phyloP scores from a whole-genome alignment of 2,888 invertebrate species.

The Atethmia centrago region DNA sequence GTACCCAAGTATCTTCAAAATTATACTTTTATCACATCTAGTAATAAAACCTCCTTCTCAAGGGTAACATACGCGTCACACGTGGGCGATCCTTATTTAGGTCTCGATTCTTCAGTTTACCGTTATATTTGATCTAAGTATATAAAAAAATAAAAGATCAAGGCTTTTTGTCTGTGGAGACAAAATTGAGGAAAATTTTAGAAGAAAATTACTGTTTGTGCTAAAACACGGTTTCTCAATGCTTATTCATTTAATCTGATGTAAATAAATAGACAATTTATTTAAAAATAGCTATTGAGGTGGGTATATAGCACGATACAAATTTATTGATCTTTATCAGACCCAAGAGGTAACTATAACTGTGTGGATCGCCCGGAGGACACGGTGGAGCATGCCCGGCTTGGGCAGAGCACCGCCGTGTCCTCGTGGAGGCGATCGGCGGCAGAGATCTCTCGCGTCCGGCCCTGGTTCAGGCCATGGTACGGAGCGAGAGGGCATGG shows the following conservation, averaged over 20 bases:
- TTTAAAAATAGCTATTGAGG: too few species aligned
- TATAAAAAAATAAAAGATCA: slow-evolving; percentile 30
- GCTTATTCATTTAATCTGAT: slow-evolving; percentile 3
- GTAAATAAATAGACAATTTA: background rate
- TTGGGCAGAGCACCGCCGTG: too few species aligned
- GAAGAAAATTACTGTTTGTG: slow-evolving; percentile 1
- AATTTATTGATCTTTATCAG: too few species aligned
- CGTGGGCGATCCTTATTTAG: slow-evolving; percentile 69
- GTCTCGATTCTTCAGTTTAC: slow-evolving; percentile 49
- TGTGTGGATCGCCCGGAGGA: too few species aligned
- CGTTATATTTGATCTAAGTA: slow-evolving; percentile 43
- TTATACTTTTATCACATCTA: slow-evolving; percentile 22
- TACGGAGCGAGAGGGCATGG: too few species aligned
- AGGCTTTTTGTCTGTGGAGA: slow-evolving; percentile 9
- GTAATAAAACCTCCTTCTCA: slow-evolving; percentile 7
- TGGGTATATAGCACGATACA: too few species aligned
- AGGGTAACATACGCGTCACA: background rate
- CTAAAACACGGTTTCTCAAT: background rate
- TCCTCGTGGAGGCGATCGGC: too few species aligned
- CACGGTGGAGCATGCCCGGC: too few species aligned
- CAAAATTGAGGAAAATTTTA: background rate
- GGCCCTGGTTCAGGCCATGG: too few species aligned
- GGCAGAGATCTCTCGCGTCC: too few species aligned
- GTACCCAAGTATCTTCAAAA: too few species aligned
- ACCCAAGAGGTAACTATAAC: too few species aligned